These are phyloP conservation scores for Coelopa frigida DNA, from an alignment of 1,140 invertebrate species.

Conservation along the genomic window DNA sequence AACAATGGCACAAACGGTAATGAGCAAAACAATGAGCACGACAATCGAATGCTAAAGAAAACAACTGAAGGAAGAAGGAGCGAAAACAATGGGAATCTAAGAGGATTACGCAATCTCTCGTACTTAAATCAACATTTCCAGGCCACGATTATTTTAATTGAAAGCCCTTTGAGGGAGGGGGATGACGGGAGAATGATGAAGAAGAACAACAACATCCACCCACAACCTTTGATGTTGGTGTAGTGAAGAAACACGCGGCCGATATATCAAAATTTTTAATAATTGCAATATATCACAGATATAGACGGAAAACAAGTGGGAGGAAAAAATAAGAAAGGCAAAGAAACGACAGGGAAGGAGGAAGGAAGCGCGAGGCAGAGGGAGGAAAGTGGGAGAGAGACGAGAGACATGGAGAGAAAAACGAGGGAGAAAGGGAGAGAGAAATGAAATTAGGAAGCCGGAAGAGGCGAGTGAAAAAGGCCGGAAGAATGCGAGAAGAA, in stretches of 20 bases:
- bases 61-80: too few species aligned
- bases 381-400: too few species aligned
- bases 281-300: constrained; percentile 15
- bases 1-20: too few species aligned
- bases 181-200: not conserved
- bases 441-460: constrained; percentile 14
- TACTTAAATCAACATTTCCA: constrained; percentile 45
- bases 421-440: not conserved
- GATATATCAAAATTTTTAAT: constrained; percentile 16
- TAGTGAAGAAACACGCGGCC: constrained; percentile 8
- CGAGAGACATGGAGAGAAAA: constrained; percentile 20
- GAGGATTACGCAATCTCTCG: constrained; percentile 41
- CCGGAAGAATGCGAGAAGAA: not conserved
- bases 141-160: constrained; percentile 40
- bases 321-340: not conserved
- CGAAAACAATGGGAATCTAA: too few species aligned
- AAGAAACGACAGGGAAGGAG: not conserved
- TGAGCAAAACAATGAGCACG: too few species aligned
- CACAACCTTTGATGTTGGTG: constrained; percentile 1
- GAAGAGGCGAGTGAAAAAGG: constrained; percentile 24
- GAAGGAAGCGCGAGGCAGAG: too few species aligned
- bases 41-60: too few species aligned
- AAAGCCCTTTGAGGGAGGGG: constrained; percentile 4
- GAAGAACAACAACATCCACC: not conserved
- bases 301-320: not conserved